These are phyloP conservation scores for Hippocampus guttulatus DNA, from an alignment of 2,113 vertebrate species.

Conservation along the genomic window DNA sequence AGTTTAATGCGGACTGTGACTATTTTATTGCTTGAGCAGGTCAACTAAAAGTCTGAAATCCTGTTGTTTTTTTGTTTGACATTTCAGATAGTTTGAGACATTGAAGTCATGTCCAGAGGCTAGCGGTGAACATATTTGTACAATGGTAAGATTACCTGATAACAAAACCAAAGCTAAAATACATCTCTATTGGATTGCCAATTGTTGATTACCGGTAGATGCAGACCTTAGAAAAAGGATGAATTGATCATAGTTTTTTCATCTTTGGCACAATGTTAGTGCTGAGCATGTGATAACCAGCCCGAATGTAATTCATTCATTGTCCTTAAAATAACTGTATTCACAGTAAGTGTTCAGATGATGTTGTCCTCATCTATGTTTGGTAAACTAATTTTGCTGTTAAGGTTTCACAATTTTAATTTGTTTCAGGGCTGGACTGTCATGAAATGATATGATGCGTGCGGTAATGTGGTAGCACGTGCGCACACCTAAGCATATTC, in stretches of 20 bases:
- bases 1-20: conserved; percentile 9
- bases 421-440: too few species aligned
- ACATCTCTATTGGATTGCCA: neutral
- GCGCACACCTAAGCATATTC: too few species aligned
- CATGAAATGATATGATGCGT: too few species aligned
- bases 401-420: too few species aligned
- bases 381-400: neutral
- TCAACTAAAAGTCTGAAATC: neutral
- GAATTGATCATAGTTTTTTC: neutral
- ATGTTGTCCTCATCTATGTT: neutral
- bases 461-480: too few species aligned
- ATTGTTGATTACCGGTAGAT: neutral
- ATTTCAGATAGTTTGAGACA: neutral
- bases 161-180: neutral
- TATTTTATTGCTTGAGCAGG: neutral
- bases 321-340: neutral
- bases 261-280: too few species aligned
- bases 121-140: neutral
- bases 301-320: neutral
- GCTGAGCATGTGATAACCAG: neutral
- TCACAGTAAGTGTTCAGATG: neutral
- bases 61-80: neutral
- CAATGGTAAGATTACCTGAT: neutral
- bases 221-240: neutral
- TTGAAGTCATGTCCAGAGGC: neutral